Percentiles rank a stretch among this genome's conserved stretches.
Evolutionary conservation across 2,113 vertebrate species (phyloP).

Genomic region (Apteryx owenii): DNA sequence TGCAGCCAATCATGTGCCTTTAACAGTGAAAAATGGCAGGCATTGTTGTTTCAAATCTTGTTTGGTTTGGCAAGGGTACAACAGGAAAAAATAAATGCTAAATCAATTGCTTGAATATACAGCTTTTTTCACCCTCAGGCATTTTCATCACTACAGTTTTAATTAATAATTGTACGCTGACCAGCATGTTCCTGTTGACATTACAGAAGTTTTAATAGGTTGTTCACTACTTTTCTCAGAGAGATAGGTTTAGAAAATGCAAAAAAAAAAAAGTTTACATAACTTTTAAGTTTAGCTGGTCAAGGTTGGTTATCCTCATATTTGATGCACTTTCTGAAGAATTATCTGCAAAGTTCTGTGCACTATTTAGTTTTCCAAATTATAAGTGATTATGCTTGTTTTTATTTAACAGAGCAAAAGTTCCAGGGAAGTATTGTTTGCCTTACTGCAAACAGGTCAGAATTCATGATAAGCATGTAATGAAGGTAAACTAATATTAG

Average conservation of each 20-base stretch:
- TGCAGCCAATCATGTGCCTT: slow-evolving; percentile 76
- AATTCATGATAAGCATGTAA: neutral
- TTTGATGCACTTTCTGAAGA: neutral
- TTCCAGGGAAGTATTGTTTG: neutral
- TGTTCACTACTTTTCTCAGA: neutral
- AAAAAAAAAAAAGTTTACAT: too few relatives aligned
- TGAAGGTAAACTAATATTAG: slow-evolving; percentile 2
- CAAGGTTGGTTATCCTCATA: neutral
- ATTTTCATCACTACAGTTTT: slow-evolving; percentile 63
- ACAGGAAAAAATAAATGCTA: slow-evolving; percentile 18
- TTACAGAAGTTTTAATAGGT: neutral
- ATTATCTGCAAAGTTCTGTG: neutral
- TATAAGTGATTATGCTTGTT: neutral
- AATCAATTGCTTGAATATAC: slow-evolving; percentile 56
- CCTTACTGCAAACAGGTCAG: neutral
- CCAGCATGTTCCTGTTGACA: slow-evolving; percentile 4
- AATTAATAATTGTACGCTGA: slow-evolving; percentile 51
- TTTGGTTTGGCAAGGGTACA: slow-evolving; percentile 61
- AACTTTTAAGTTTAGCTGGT: neutral
- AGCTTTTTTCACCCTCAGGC: slow-evolving; percentile 52
- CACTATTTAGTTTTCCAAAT: neutral
- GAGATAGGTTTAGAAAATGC: neutral
- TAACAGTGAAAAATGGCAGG: slow-evolving; percentile 68
- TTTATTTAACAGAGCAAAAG: slow-evolving; percentile 27
- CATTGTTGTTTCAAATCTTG: slow-evolving; percentile 72